Conservation (phyloP, 2,888 invertebrate species). For the Xestia sexstrigata region DNA sequence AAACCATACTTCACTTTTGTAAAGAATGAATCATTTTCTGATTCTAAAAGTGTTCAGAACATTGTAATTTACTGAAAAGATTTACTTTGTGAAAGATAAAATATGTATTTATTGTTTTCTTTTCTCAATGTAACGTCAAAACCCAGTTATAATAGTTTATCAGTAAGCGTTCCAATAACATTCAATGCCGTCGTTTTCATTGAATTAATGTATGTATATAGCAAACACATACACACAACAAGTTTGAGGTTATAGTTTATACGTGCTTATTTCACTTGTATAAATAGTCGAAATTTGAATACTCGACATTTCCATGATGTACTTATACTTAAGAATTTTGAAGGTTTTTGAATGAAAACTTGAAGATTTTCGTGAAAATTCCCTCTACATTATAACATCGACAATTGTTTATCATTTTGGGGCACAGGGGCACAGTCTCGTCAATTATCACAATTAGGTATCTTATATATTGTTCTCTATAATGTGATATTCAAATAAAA, state of each 20-base stretch:
- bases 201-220: constrained; percentile 33
- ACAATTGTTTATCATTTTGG: neutral
- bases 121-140: constrained; percentile 17
- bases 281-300: constrained; percentile 17
- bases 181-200: constrained; percentile 61
- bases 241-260: constrained; percentile 63
- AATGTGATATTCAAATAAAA: constrained; percentile 43
- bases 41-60: constrained; percentile 17
- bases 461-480: constrained; percentile 4
- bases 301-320: neutral
- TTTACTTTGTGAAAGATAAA: constrained; percentile 1
- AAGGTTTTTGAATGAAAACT: constrained; percentile 20
- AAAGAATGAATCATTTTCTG: constrained; percentile 25
- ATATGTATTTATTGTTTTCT: neutral
- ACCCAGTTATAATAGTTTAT: constrained; percentile 36
- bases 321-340: no score
- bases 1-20: constrained; percentile 19
- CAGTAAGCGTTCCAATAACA: constrained; percentile 44
- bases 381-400: neutral
- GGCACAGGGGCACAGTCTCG: neutral
- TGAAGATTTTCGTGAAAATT: neutral
- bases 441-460: constrained; percentile 20
- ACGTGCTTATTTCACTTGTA: constrained; percentile 32
- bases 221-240: constrained; percentile 15
- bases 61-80: constrained; percentile 4